Conservation (phyloP, 2,113 vertebrate species). For the Malurus cyaneus region DNA sequence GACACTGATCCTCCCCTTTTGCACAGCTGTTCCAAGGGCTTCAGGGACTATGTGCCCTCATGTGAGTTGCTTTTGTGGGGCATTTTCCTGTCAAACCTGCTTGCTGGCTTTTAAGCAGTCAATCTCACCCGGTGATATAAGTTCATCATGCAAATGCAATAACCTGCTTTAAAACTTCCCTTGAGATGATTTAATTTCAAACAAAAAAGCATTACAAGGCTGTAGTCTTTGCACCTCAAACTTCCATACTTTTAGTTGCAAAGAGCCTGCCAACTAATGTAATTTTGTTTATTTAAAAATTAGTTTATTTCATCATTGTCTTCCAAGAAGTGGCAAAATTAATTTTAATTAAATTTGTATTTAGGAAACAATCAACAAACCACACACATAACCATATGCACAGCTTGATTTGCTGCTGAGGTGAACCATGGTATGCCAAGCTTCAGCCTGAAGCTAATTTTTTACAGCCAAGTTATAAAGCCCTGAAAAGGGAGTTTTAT, state of each 20-base stretch:
- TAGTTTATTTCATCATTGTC: conserved; percentile 69
- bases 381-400: conserved; percentile 34
- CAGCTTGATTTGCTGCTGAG: conserved; percentile 60
- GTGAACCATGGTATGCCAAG: conserved; percentile 56
- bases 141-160: background rate
- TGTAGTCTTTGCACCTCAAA: background rate
- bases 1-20: background rate
- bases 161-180: conserved; percentile 21
- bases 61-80: background rate
- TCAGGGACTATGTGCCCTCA: background rate
- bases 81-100: background rate
- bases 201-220: background rate
- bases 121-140: background rate
- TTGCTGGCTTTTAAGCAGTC: background rate
- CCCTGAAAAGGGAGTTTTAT: conserved; percentile 74
- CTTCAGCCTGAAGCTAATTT: conserved; percentile 76
- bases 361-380: conserved; percentile 68
- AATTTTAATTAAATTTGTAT: conserved; percentile 71
- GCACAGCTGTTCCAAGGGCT: background rate
- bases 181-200: conserved; percentile 55
- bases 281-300: conserved; percentile 50
- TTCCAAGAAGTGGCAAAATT: conserved; percentile 67
- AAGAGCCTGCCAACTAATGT: conserved; percentile 36
- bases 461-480: conserved; percentile 79
- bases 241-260: background rate